These are phyloP conservation scores for Drosophila trapezifrons DNA, from an alignment of 1,140 invertebrate species.

Conservation along the genomic window DNA sequence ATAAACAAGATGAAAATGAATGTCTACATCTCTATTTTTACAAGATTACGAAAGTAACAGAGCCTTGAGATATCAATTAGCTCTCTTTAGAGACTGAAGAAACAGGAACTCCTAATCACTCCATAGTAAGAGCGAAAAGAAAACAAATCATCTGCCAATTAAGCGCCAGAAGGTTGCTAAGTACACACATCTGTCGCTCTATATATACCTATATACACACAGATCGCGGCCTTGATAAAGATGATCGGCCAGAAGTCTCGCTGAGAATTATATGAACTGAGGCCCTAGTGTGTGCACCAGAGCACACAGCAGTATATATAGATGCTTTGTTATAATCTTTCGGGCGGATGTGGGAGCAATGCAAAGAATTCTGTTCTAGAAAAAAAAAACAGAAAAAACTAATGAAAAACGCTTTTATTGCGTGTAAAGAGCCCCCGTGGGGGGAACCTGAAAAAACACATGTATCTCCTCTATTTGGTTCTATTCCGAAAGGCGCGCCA, in stretches of 20 bases:
- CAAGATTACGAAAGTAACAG: conserved; percentile 2
- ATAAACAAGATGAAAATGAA: neutral
- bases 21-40: conserved; percentile 2
- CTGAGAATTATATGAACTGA: conserved; percentile 59
- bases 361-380: conserved; percentile 67
- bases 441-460: conserved; percentile 27
- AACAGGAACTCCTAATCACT: conserved; percentile 12
- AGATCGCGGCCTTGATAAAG: conserved; percentile 74
- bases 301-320: conserved; percentile 35
- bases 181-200: conserved; percentile 30
- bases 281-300: conserved; percentile 36
- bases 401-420: conserved; percentile 72
- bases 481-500: conserved; percentile 59
- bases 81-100: neutral
- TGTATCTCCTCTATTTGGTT: conserved; percentile 5
- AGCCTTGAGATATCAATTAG: neutral
- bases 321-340: conserved; percentile 53
- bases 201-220: conserved; percentile 42
- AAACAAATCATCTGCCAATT: conserved; percentile 51
- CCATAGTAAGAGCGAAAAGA: conserved; percentile 5
- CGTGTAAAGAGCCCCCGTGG: conserved; percentile 53
- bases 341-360: conserved; percentile 68
- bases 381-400: conserved; percentile 17
- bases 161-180: conserved; percentile 37
- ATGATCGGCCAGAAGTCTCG: conserved; percentile 54